Evolutionary conservation across 2,113 vertebrate species (phyloP).

Genomic region (Tyrannus savana): DNA sequence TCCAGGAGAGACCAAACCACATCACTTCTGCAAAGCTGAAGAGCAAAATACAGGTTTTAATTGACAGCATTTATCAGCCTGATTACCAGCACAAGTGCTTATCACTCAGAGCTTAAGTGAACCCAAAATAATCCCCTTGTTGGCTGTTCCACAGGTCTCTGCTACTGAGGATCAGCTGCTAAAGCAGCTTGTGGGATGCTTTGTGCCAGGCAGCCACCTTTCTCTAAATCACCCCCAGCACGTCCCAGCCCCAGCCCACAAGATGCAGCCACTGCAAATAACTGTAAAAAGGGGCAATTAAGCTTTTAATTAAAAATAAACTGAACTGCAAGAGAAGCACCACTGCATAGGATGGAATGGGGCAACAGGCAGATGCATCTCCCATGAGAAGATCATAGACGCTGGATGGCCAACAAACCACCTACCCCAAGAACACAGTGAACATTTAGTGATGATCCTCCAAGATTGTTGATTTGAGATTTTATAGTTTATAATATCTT

Average conservation of each 20-base stretch:
- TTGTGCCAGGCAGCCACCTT: background rate
- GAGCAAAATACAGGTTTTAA: constrained; percentile 3
- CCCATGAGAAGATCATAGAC: background rate
- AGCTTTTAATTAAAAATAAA: background rate
- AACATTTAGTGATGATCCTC: background rate
- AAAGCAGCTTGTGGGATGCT: background rate
- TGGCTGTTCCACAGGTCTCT: background rate
- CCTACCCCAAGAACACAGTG: fast-evolving
- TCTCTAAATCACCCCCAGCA: fast-evolving
- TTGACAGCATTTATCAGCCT: constrained; percentile 2
- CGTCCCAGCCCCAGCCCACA: background rate
- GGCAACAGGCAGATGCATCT: background rate
- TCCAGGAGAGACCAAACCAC: background rate
- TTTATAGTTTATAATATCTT: background rate
- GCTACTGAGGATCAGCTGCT: background rate
- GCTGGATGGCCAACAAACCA: background rate
- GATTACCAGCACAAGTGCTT: constrained; percentile 33
- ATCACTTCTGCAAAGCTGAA: background rate
- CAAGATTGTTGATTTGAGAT: background rate
- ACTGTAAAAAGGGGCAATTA: background rate
- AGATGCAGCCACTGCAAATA: background rate
- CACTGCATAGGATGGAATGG: background rate
- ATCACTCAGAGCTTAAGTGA: constrained; percentile 16
- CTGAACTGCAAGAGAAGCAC: background rate
- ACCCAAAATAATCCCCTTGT: background rate